Evolutionary conservation across 1,140 invertebrate species (phyloP).

Genomic region (Zaprionus nigranus): DNA sequence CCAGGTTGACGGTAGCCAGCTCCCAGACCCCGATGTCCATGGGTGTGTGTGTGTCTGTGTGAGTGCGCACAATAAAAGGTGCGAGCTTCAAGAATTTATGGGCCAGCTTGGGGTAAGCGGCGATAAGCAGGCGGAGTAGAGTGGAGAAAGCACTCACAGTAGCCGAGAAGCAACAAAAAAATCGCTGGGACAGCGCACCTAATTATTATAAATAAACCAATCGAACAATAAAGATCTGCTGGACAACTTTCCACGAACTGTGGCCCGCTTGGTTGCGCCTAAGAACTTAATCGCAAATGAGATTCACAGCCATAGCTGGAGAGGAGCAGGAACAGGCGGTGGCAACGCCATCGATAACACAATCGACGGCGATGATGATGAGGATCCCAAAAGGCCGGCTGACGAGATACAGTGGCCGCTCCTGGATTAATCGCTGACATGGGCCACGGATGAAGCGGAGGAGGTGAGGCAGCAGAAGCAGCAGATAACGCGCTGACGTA

Average conservation of each 20-base stretch:
- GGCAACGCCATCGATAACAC: conserved; percentile 83
- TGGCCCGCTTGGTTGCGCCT: conserved; percentile 49
- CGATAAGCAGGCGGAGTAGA: conserved; percentile 55
- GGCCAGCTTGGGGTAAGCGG: conserved; percentile 56
- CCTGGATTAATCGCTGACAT: conserved; percentile 81
- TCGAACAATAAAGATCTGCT: conserved; percentile 84
- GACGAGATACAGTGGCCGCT: conserved; percentile 62
- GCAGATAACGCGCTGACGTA: conserved; percentile 78
- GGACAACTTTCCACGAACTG: conserved; percentile 77
- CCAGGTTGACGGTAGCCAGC: conserved; percentile 12
- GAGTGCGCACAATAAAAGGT: conserved; percentile 83
- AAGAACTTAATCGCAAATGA: conserved; percentile 83
- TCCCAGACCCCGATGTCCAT: background rate
- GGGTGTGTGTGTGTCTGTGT: conserved; percentile 49
- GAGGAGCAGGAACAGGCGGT: background rate
- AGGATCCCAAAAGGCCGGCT: conserved; percentile 44
- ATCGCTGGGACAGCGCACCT: conserved; percentile 77
- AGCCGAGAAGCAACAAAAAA: conserved; percentile 44
- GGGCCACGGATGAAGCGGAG: conserved; percentile 32
- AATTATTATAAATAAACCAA: conserved; percentile 85
- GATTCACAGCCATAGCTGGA: conserved; percentile 55
- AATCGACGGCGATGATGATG: conserved; percentile 62
- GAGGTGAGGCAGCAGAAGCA: background rate
- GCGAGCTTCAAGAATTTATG: conserved; percentile 84
- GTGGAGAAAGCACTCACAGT: conserved; percentile 30